Evolutionary conservation across 2,888 invertebrate species (phyloP).

Genomic region (Xiphydria camelus): DNA sequence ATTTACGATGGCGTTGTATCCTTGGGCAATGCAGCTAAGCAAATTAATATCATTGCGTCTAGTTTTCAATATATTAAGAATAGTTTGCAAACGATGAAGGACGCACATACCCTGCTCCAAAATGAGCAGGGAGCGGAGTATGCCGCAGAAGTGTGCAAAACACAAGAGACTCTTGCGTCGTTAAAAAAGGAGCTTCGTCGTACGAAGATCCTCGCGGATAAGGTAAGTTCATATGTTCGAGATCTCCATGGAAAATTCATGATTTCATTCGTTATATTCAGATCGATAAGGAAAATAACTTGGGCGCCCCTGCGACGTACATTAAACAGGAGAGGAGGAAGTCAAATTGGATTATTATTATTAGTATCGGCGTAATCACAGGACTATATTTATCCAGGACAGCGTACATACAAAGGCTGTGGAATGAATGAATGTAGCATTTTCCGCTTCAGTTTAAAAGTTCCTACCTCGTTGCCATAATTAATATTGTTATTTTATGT

Average conservation of each 20-base stretch:
- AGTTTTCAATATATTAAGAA: conserved; percentile 61
- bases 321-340: conserved; percentile 33
- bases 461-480: conserved; percentile 1
- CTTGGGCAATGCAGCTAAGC: conserved; percentile 63
- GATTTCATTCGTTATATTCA: conserved; percentile 9
- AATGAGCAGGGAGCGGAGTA: conserved; percentile 25
- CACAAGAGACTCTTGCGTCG: conserved; percentile 23
- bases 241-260: no score
- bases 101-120: conserved; percentile 16
- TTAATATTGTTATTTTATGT: conserved; percentile 10
- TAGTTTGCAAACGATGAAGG: conserved; percentile 23
- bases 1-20: conserved; percentile 62
- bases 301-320: conserved; percentile 35
- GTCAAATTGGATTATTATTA: conserved; percentile 34
- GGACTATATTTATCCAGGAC: conserved; percentile 40
- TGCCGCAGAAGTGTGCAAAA: conserved; percentile 29
- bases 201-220: conserved; percentile 30
- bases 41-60: conserved; percentile 64
- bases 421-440: conserved; percentile 20
- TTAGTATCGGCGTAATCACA: conserved; percentile 33
- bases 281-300: conserved; percentile 34
- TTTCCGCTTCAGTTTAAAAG: background rate
- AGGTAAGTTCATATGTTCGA: conserved; percentile 22
- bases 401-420: conserved; percentile 30
- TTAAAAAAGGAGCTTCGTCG: conserved; percentile 33